These are phyloP conservation scores for Torymus auratus DNA, from an alignment of 2,888 invertebrate genomes.

Conservation along the genomic window DNA sequence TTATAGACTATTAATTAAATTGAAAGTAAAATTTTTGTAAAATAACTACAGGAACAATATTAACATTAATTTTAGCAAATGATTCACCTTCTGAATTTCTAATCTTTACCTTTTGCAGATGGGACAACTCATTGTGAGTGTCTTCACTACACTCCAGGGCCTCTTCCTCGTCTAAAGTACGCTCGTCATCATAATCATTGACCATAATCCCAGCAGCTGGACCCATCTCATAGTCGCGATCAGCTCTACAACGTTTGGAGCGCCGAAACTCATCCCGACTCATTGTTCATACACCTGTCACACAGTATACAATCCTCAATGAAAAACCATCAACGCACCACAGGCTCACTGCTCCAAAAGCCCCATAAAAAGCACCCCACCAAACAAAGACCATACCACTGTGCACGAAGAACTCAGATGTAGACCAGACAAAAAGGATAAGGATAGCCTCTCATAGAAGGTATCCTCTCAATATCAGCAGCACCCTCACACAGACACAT, in stretches of 20 bases:
- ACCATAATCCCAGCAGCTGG: slow-evolving; percentile 97
- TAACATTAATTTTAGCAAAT: too few relatives aligned
- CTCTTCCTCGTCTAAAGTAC: slow-evolving; percentile 98
- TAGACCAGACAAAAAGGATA: background rate
- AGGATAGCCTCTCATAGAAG: background rate
- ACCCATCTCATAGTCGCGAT: slow-evolving; percentile 85
- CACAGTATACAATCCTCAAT: background rate
- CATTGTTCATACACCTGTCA: slow-evolving; percentile 50
- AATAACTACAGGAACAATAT: too few relatives aligned
- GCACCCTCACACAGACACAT: too few relatives aligned
- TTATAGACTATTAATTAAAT: too few relatives aligned
- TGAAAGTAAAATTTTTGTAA: too few relatives aligned
- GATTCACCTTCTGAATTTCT: too few relatives aligned
- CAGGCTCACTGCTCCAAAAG: background rate
- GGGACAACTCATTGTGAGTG: slow-evolving; percentile 91
- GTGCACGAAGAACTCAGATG: background rate
- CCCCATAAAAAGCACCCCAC: too few relatives aligned
- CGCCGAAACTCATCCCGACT: slow-evolving; percentile 59
- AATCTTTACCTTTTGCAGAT: slow-evolving; percentile 84
- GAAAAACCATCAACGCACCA: slow-evolving; percentile 3
- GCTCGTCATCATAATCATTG: slow-evolving; percentile 98
- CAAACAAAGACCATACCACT: slow-evolving; percentile 14
- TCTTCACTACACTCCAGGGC: slow-evolving; percentile 94
- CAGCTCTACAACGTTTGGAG: slow-evolving; percentile 69
- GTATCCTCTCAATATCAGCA: background rate